phyloP scores from a whole-genome alignment of 1,140 invertebrate genomes.

The Theocolax elegans region DNA sequence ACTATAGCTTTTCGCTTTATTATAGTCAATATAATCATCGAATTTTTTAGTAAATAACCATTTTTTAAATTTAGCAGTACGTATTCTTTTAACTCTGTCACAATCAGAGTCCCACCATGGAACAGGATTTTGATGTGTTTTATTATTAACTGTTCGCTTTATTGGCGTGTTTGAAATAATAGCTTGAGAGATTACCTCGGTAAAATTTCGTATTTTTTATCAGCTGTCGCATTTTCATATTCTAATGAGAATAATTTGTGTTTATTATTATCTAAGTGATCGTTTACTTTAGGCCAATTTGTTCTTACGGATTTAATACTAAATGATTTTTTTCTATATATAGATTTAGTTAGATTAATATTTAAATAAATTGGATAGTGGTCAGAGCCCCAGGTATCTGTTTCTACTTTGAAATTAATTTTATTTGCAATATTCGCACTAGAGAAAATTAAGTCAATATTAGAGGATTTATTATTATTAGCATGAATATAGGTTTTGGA shows the following conservation, averaged over 20 bases:
- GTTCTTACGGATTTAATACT: neutral
- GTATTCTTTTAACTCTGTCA: conserved; percentile 1
- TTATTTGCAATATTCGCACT: neutral
- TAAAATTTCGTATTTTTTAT: neutral
- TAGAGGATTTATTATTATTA: too few species aligned
- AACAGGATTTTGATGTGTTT: conserved; percentile 5
- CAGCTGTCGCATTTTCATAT: neutral
- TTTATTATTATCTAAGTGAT: neutral
- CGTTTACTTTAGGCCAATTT: neutral
- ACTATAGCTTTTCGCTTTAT: neutral
- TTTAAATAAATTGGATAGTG: neutral
- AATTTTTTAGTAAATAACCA: conserved; percentile 1
- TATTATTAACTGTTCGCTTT: neutral
- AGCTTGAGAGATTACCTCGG: neutral
- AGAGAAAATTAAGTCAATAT: neutral
- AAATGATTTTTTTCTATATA: neutral
- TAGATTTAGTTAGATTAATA: neutral
- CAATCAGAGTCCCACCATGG: conserved; percentile 33
- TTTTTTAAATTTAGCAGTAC: neutral
- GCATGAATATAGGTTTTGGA: neutral
- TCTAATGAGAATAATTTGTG: neutral
- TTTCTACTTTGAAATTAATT: neutral
- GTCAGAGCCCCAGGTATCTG: neutral
- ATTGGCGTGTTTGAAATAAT: neutral
- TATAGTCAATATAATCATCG: neutral